Conservation (phyloP, 2,113 vertebrate genomes). For the Epinephelus moara region DNA sequence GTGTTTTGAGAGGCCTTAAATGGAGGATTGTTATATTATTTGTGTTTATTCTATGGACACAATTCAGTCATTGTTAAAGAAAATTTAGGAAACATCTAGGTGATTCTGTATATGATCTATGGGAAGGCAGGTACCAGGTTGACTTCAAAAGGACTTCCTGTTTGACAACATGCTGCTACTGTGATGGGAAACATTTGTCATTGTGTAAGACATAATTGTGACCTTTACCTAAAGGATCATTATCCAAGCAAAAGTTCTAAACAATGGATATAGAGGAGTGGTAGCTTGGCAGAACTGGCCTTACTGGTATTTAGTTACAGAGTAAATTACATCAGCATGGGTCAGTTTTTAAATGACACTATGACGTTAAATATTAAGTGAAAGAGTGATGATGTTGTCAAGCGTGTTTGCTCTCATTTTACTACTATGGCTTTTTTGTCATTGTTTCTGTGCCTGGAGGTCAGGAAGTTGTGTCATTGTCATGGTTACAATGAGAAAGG, state of each 20-base stretch:
- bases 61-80: not conserved
- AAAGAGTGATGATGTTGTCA: not conserved
- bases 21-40: not conserved
- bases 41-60: too few relatives aligned
- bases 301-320: not conserved
- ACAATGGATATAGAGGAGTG: not conserved
- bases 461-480: not conserved
- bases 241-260: not conserved
- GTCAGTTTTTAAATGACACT: not conserved
- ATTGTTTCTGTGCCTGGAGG: not conserved
- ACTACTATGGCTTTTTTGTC: not conserved
- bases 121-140: not conserved
- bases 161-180: not conserved
- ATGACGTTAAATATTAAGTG: too few relatives aligned
- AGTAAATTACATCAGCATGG: too few relatives aligned
- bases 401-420: not conserved
- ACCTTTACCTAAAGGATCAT: not conserved
- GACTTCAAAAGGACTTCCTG: not conserved
- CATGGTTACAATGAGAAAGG: not conserved
- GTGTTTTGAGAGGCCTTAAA: not conserved
- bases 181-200: not conserved
- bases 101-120: not conserved
- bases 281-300: not conserved
- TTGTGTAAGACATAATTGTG: too few relatives aligned
- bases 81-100: not conserved